Evolutionary conservation across 2,888 invertebrate genomes (phyloP).

Genomic region (Disparrhopalites patrizii): DNA sequence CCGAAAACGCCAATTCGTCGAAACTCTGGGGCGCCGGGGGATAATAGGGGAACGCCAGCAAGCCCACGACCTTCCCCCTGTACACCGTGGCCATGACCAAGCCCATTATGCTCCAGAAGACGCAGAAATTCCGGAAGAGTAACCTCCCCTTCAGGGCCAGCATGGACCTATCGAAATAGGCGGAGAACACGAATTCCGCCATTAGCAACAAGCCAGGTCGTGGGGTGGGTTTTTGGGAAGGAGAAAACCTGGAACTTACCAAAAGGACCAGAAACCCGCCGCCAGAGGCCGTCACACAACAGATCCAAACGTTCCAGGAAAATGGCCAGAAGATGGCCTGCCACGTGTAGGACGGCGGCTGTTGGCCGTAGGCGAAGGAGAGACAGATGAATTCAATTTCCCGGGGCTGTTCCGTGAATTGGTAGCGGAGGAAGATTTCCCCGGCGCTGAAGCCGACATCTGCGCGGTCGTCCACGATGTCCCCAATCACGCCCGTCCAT

Average conservation of each 20-base stretch:
- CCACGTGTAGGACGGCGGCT: neutral
- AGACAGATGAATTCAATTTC: neutral
- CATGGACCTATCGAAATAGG: neutral
- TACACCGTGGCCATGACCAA: neutral
- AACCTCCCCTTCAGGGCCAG: neutral
- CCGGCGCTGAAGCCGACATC: constrained; percentile 14
- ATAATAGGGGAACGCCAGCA: constrained; percentile 6
- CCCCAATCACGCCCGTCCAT: constrained; percentile 13
- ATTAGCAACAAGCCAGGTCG: neutral
- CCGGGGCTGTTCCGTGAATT: neutral
- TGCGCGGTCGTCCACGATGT: neutral
- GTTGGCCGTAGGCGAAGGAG: neutral
- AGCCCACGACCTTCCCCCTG: constrained; percentile 1
- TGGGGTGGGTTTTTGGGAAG: neutral
- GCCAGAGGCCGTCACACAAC: neutral
- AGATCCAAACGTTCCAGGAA: neutral
- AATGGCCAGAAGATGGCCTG: neutral
- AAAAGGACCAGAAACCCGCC: neutral
- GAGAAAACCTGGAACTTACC: too few species aligned
- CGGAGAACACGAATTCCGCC: neutral
- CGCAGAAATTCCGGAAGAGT: neutral
- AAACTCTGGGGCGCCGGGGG: constrained; percentile 1
- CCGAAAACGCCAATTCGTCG: neutral
- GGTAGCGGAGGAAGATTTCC: neutral
- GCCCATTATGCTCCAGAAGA: constrained; percentile 4